Base-by-base conservation (phyloP, 2,797 vertebrate species). In the Falco cherrug region DNA sequence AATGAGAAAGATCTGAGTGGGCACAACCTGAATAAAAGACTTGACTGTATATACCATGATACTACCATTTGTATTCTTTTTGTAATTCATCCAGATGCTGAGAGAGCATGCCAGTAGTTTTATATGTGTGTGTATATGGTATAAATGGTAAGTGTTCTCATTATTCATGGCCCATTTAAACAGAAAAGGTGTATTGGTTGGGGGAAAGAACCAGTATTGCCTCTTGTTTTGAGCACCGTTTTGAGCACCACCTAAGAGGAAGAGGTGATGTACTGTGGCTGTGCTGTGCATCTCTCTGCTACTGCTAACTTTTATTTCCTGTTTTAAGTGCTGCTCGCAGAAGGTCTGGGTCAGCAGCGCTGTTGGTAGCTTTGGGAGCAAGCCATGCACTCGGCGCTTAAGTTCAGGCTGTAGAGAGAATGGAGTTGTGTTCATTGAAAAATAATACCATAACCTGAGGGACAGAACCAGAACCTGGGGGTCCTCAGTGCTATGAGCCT, bases 81-180 rank as follows among this genome's bases (percentile, higher is more conserved):
- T 64, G 6, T 47, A 35, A 11, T 63, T 87, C 53, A 70, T 18
- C 14, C 35, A 15, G 20, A 63, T 57, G 84, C n/a, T n/a, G 39
- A 74, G 39, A 31, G 39, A 25, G 54, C 13, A 5, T 60, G 39
- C 35, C 16, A 20, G 22, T 33, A 50, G 24, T 68, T 90, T 39
- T 35, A 10, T 39, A 16, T 47, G 6, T 69, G 0, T 12, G 16
- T 57, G 9, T 33, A 18, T 61, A 10, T 1, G 1, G 29, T 29
- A 6, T 48, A n/a, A 50, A 26, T 13, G 37, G 13, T 65, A 53
- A 43, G 20, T 25, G 28, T 63, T 82, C 53, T 82, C 5, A 5
- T 60, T 77, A 13, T 20, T 77, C 13, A 3, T 19, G n/a, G 43
- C 39, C 43, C 43, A 4, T 57, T 87, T 61, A 51, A 78, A 50